A percentile compares a stretch with the other conserved stretches of the same genome.
Evolutionary conservation across 2,888 invertebrate species (phyloP).

Genomic region (Microchrysa polita): DNA sequence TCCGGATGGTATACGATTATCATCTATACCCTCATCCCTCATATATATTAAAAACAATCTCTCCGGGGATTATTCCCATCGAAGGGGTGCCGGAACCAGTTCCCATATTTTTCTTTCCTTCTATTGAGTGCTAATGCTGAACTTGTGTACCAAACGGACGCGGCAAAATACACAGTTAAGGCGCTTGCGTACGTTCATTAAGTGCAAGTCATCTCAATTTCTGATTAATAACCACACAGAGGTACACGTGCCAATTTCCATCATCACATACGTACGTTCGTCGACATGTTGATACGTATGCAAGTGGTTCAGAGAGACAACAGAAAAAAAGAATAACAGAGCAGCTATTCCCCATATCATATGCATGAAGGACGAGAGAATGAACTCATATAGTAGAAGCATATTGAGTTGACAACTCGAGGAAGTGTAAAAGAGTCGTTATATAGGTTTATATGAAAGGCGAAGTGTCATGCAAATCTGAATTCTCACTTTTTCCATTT

Average conservation of each 20-base stretch:
- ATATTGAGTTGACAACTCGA: not conserved
- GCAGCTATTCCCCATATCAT: not conserved
- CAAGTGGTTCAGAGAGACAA: slow-evolving; percentile 26
- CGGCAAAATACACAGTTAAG: not conserved
- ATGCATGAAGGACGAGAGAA: too few relatives aligned
- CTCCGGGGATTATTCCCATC: slow-evolving; percentile 22
- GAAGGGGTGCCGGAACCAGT: slow-evolving; percentile 15
- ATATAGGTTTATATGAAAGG: not conserved
- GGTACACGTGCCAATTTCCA: slow-evolving; percentile 43
- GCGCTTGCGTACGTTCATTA: slow-evolving; percentile 42
- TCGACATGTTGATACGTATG: not conserved
- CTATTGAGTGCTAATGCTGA: slow-evolving; percentile 15
- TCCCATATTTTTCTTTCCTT: too few relatives aligned
- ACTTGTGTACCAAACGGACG: slow-evolving; percentile 1
- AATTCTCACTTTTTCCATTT: not conserved
- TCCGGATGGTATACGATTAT: not conserved
- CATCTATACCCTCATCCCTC: not conserved
- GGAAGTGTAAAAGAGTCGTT: slow-evolving; percentile 5
- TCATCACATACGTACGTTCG: slow-evolving; percentile 18
- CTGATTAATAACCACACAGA: slow-evolving; percentile 40
- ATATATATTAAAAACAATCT: slow-evolving; percentile 28
- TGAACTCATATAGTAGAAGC: not conserved
- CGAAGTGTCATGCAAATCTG: not conserved
- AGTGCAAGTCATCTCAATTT: slow-evolving; percentile 44
- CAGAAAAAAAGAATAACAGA: not conserved